Evolutionary conservation across 2,888 invertebrate species (phyloP).

Genomic region (Trachelus tabidus): DNA sequence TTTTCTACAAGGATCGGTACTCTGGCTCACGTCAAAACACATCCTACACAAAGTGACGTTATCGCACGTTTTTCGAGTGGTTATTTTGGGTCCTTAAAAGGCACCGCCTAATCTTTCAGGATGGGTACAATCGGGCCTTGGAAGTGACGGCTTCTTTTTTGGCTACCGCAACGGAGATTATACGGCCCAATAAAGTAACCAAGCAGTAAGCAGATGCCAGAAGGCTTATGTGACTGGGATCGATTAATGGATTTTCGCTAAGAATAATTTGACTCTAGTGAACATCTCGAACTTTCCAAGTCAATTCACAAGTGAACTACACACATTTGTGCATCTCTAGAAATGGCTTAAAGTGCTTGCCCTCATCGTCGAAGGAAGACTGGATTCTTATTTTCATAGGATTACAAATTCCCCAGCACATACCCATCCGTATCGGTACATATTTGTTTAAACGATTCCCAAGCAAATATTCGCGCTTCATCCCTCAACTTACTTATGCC

Average conservation of each 20-base stretch:
- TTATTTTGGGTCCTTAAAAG: constrained; percentile 5
- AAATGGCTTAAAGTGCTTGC: not conserved
- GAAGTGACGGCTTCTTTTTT: constrained; percentile 6
- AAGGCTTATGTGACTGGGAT: not conserved
- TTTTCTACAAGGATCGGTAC: not conserved
- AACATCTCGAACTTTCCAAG: not conserved
- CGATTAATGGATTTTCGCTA: not conserved
- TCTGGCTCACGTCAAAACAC: not conserved
- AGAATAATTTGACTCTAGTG: not conserved
- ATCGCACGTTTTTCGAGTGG: not conserved
- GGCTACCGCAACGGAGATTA: constrained; percentile 3
- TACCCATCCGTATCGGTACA: not conserved
- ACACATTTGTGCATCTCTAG: not conserved
- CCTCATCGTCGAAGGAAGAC: not conserved
- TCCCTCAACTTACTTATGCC: not conserved
- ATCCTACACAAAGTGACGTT: not conserved
- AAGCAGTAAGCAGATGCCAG: not conserved
- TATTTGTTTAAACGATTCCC: not conserved
- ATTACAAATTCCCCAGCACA: not conserved
- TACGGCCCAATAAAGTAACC: constrained; percentile 1
- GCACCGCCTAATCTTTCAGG: constrained; percentile 2
- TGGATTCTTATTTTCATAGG: not conserved
- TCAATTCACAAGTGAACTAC: not conserved
- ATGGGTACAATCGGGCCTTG: not conserved
- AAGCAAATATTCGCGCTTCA: not conserved